phyloP scores from a whole-genome alignment of 2,888 invertebrate species.

The Rhamnusium bicolor region DNA sequence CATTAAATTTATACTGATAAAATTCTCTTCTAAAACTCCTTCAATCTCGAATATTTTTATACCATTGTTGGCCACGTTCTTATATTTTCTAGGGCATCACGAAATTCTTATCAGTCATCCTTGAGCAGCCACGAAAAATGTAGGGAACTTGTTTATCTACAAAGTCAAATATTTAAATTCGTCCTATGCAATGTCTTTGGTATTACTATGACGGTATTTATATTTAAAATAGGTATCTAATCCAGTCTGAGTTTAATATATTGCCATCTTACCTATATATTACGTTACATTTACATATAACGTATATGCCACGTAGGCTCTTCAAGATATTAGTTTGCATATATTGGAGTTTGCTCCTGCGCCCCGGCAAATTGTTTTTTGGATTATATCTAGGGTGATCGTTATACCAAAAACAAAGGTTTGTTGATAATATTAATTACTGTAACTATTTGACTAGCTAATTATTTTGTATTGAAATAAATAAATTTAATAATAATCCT shows the following conservation, averaged over 20 bases:
- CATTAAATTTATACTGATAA: not conserved
- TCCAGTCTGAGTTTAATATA: not conserved
- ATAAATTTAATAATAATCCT: too few species aligned
- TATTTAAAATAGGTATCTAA: not conserved
- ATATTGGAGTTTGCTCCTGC: conserved; percentile 9
- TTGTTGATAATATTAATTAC: not conserved
- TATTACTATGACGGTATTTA: not conserved
- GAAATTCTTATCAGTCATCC: not conserved
- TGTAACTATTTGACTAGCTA: too few species aligned
- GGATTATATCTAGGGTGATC: conserved; percentile 4
- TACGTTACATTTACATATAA: conserved; percentile 19
- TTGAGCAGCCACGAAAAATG: not conserved
- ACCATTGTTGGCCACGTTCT: not conserved
- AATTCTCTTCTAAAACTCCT: not conserved
- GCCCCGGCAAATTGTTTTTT: conserved; percentile 10
- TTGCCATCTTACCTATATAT: conserved; percentile 12
- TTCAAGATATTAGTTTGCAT: conserved; percentile 26
- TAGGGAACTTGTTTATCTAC: not conserved
- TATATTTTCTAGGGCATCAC: not conserved
- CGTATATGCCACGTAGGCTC: conserved; percentile 6
- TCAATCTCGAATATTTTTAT: not conserved
- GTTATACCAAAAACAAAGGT: not conserved
- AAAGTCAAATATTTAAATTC: not conserved
- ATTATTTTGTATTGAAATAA: too few species aligned
- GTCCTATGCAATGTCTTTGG: not conserved